Evolutionary conservation across 2,797 vertebrate species (phyloP).

Genomic region (Aselliscus stoliczkanus): DNA sequence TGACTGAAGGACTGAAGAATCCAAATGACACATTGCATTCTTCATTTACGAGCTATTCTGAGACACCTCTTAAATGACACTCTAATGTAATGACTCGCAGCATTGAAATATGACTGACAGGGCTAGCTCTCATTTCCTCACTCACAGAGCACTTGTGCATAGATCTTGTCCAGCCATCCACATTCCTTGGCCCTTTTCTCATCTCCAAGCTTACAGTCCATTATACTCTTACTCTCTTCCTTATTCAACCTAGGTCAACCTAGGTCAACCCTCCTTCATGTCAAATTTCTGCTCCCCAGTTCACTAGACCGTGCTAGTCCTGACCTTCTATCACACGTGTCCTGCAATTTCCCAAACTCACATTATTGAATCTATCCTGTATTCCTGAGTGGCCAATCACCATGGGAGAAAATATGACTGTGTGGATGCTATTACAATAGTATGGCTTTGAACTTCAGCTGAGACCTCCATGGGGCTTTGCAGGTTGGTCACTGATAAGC

Average conservation of each 20-base stretch:
- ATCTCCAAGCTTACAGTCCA: not conserved
- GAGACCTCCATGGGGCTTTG: not conserved
- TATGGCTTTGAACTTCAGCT: not conserved
- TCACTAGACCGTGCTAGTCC: not conserved
- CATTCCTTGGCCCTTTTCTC: not conserved
- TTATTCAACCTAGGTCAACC: not conserved
- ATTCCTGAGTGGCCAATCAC: not conserved
- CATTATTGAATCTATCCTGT: not conserved
- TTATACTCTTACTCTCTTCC: not conserved
- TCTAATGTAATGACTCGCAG: not conserved
- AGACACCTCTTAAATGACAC: not conserved
- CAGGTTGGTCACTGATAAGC: not conserved
- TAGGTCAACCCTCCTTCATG: not conserved
- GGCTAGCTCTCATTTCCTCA: not conserved
- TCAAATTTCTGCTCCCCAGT: not conserved
- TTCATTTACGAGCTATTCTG: not conserved
- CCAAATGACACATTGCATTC: not conserved
- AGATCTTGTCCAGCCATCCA: not conserved
- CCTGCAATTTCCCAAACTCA: not conserved
- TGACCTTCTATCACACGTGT: not conserved
- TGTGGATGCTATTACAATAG: not conserved
- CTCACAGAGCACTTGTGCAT: not conserved
- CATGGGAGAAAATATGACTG: not conserved
- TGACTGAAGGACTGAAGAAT: not conserved
- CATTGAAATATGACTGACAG: not conserved